A percentile compares a stretch with the other conserved stretches of the same genome.
Conservation (phyloP, 1,140 invertebrate species). For the Solen grandis region DNA sequence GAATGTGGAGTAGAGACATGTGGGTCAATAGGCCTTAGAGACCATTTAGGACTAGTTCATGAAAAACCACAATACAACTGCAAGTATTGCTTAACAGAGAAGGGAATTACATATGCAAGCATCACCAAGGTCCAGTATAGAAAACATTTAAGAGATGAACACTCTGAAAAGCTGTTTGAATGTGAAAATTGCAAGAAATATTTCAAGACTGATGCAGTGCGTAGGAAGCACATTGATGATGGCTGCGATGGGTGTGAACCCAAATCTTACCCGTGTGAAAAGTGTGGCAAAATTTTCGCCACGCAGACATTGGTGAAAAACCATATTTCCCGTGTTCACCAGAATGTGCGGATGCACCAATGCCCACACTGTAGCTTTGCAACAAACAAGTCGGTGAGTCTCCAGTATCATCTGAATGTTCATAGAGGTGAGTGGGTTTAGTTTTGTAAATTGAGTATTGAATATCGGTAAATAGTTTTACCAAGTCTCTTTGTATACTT, state of each 20-base stretch:
- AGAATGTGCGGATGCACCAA: neutral
- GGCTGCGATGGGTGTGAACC: neutral
- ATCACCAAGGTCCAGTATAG: neutral
- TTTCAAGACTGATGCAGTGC: neutral
- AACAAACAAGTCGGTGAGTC: neutral
- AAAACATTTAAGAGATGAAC: neutral
- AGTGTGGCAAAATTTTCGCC: neutral
- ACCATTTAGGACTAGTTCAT: slow-evolving; percentile 1
- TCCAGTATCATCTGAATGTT: neutral
- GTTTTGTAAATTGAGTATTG: too few relatives aligned
- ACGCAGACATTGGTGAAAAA: neutral
- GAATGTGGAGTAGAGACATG: neutral
- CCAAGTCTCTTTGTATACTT: too few relatives aligned
- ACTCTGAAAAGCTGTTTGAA: neutral
- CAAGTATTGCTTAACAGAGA: too few relatives aligned
- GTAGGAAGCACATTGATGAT: neutral
- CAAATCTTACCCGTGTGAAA: neutral
- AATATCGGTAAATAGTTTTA: too few relatives aligned
- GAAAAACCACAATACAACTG: slow-evolving; percentile 8
- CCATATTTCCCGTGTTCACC: neutral
- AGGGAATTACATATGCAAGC: too few relatives aligned
- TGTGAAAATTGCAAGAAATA: neutral
- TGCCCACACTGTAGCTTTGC: neutral
- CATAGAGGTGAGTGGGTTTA: slow-evolving; percentile 1
- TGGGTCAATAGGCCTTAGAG: neutral